Percentiles rank a stretch among this genome's conserved stretches.
Evolutionary conservation across 1,140 invertebrate species (phyloP).

Genomic region (Diachasmimorpha longicaudata): DNA sequence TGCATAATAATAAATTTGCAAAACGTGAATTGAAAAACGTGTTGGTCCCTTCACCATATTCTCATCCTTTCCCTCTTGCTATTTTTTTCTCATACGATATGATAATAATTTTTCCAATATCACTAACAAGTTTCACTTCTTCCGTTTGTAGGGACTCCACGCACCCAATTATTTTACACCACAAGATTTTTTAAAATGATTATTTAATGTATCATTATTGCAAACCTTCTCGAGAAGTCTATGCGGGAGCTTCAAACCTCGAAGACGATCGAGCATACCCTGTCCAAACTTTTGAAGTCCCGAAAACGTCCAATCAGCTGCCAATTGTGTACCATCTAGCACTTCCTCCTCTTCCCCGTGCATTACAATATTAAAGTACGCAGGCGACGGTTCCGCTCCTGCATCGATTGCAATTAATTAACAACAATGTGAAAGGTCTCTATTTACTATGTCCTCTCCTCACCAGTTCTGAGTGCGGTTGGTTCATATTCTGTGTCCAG

Average conservation of each 20-base stretch:
- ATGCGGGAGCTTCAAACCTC: slow-evolving; percentile 81
- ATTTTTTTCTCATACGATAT: no score
- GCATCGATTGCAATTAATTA: slow-evolving; percentile 41
- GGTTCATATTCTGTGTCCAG: slow-evolving; percentile 85
- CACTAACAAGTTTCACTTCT: no score
- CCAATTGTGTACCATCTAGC: slow-evolving; percentile 88
- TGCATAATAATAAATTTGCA: no score
- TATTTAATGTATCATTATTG: background rate
- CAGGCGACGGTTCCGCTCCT: slow-evolving; percentile 93
- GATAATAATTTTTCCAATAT: no score
- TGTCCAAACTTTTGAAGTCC: slow-evolving; percentile 95
- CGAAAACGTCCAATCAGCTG: slow-evolving; percentile 91
- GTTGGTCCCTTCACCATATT: no score
- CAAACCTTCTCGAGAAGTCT: slow-evolving; percentile 87
- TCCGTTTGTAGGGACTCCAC: no score
- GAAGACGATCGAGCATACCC: slow-evolving; percentile 85
- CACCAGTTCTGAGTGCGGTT: slow-evolving; percentile 85
- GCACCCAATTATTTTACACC: no score
- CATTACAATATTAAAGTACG: slow-evolving; percentile 93
- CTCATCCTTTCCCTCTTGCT: no score
- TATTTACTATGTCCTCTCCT: slow-evolving; percentile 28
- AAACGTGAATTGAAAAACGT: no score
- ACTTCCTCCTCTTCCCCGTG: slow-evolving; percentile 84
- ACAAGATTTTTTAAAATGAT: no score
- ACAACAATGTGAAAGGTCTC: background rate